Evolutionary conservation across 30 jellyfish, hydroid and myxozoan species (phyloP).

Genomic region (Hydra vulgaris): DNA sequence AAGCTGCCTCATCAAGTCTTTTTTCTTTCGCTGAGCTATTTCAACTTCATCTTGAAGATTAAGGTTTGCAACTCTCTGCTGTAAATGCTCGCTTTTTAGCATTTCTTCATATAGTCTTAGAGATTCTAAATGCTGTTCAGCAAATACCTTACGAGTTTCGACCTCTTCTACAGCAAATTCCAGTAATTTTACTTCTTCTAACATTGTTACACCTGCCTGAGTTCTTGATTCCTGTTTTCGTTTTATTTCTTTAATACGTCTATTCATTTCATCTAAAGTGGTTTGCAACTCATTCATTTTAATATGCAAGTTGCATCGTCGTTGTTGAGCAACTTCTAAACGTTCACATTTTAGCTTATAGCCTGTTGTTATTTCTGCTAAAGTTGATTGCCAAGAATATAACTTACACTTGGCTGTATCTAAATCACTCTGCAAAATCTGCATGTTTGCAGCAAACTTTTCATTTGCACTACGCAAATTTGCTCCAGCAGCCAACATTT

Average conservation of each 20-base stretch:
- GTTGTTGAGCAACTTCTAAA: neutral
- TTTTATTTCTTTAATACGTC: constrained; percentile 5
- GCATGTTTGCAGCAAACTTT: neutral
- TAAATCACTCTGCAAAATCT: constrained; percentile 2
- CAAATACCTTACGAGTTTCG: constrained; percentile 25
- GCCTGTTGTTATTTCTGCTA: neutral
- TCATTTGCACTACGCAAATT: neutral
- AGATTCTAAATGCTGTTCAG: constrained; percentile 36
- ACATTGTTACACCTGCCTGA: constrained; percentile 20
- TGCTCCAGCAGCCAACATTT: constrained; percentile 17
- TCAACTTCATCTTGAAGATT: constrained; percentile 35
- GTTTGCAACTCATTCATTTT: neutral
- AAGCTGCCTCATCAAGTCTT: neutral
- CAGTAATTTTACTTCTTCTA: constrained; percentile 39
- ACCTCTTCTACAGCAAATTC: constrained; percentile 27
- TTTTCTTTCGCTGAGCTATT: constrained; percentile 16
- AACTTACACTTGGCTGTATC: neutral
- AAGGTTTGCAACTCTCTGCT: constrained; percentile 14
- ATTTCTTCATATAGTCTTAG: constrained; percentile 33
- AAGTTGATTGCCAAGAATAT: neutral
- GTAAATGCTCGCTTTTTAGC: constrained; percentile 32
- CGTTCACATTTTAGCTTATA: neutral
- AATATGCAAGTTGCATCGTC: neutral
- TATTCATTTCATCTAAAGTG: constrained; percentile 25
- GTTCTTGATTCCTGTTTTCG: constrained; percentile 2